Percentiles rank a stretch among this genome's conserved stretches.
phyloP scores from a whole-genome alignment of 2,113 vertebrate species.

The Cyphomyrus discorhynchus region DNA sequence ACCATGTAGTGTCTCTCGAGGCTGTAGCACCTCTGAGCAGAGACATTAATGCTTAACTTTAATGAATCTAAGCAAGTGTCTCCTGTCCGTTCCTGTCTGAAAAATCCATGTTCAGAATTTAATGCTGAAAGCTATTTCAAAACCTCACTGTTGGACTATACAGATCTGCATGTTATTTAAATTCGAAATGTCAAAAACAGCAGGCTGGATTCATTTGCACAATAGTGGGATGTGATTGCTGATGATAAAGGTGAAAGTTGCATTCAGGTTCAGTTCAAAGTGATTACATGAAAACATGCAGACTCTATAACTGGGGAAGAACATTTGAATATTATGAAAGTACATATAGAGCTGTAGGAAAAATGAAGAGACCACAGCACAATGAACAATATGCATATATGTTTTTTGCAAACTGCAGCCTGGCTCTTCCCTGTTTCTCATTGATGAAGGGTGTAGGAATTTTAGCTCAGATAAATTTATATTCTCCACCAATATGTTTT shows the following conservation, averaged over 20 bases:
- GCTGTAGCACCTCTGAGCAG: not conserved
- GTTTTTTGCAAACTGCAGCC: no score
- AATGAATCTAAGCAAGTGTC: not conserved
- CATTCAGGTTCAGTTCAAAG: not conserved
- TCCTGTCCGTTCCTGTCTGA: not conserved
- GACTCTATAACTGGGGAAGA: not conserved
- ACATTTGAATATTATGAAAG: not conserved
- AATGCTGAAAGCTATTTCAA: not conserved
- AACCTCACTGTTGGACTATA: not conserved
- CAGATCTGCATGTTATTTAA: not conserved
- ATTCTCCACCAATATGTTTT: no score
- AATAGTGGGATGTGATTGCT: not conserved
- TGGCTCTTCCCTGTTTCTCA: no score
- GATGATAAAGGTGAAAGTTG: not conserved
- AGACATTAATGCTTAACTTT: conserved; percentile 8
- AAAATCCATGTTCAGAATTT: not conserved
- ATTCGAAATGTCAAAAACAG: not conserved
- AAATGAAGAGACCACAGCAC: no score
- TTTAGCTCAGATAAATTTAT: no score
- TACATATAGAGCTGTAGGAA: not conserved
- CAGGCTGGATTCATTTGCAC: not conserved
- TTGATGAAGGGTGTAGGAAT: no score
- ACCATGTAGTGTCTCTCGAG: not conserved
- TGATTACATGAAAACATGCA: not conserved
- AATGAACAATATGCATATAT: no score